Evolutionary conservation across 2,888 invertebrate species (phyloP).

Genomic region (Ceratothoa steindachneri): DNA sequence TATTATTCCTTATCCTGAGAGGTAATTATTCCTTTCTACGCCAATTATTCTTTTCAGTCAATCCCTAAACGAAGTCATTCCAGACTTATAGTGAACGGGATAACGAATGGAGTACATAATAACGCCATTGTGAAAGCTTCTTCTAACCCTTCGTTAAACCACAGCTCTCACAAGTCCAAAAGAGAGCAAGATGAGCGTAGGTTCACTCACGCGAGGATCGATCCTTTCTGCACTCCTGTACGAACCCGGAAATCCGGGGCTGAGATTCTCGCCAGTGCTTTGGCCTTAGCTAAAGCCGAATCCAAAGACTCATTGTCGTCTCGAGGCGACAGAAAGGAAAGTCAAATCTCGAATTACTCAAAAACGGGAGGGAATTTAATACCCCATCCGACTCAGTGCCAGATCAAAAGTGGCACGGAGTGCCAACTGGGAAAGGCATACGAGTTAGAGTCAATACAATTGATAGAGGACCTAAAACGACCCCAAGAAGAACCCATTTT

Average conservation of each 20-base stretch:
- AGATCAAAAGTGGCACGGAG: neutral
- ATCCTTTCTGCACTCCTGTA: neutral
- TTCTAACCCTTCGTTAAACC: neutral
- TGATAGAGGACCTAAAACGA: neutral
- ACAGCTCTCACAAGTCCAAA: neutral
- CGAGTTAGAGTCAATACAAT: neutral
- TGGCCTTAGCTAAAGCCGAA: slow-evolving; percentile 22
- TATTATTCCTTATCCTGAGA: too few relatives aligned
- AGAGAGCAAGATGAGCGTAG: neutral
- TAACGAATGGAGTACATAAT: neutral
- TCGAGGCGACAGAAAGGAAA: neutral
- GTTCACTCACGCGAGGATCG: neutral
- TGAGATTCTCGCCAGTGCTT: slow-evolving; percentile 31
- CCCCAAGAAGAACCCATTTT: neutral
- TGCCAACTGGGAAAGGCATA: too few relatives aligned
- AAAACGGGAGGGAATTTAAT: neutral
- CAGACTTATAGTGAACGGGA: neutral
- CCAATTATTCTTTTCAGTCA: neutral
- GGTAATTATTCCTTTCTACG: neutral
- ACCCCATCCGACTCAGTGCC: neutral
- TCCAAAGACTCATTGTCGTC: neutral
- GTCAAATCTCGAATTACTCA: neutral
- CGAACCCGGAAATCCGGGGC: slow-evolving; percentile 25
- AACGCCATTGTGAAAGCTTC: neutral
- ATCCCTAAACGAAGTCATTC: slow-evolving; percentile 7